Evolutionary conservation across 2,888 invertebrate genomes (phyloP).

Genomic region (Microctonus aethiopoides): DNA sequence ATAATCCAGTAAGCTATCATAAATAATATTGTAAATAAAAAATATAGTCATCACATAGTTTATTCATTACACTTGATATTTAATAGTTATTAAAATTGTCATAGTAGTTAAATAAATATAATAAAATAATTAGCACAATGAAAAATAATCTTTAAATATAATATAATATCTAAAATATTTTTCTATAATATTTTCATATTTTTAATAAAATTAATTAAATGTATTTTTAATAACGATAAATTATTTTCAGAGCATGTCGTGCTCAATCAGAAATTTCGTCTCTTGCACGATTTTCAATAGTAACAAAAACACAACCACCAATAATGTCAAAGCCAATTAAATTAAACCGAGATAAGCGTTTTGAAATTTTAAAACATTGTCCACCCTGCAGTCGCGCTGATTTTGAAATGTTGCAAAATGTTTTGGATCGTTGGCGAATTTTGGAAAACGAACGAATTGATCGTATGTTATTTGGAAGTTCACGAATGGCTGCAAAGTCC

Average conservation of each 20-base stretch:
- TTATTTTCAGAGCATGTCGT: constrained; percentile 39
- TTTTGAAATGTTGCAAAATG: constrained; percentile 78
- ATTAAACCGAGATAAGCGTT: constrained; percentile 69
- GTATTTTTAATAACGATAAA: too few relatives aligned
- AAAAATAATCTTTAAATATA: too few relatives aligned
- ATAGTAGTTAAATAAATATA: too few relatives aligned
- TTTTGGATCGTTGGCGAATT: constrained; percentile 75
- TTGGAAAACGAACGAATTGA: constrained; percentile 74
- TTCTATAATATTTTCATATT: too few relatives aligned
- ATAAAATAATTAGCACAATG: too few relatives aligned
- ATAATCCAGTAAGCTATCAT: too few relatives aligned
- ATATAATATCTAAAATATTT: too few relatives aligned
- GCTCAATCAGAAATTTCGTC: constrained; percentile 35
- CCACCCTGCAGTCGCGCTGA: constrained; percentile 76
- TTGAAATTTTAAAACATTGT: constrained; percentile 43
- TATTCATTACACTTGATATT: too few relatives aligned
- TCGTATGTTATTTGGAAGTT: constrained; percentile 50
- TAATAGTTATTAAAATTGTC: too few relatives aligned
- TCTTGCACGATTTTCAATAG: constrained; percentile 37
- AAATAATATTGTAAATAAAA: too few relatives aligned
- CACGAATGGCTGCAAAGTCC: constrained; percentile 76
- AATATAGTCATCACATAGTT: too few relatives aligned
- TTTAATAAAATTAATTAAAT: too few relatives aligned
- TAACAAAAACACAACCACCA: constrained; percentile 39
- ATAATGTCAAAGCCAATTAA: constrained; percentile 36